These are phyloP conservation scores for Nebria ingens DNA, from an alignment of 1,140 invertebrate genomes.

Conservation along the genomic window DNA sequence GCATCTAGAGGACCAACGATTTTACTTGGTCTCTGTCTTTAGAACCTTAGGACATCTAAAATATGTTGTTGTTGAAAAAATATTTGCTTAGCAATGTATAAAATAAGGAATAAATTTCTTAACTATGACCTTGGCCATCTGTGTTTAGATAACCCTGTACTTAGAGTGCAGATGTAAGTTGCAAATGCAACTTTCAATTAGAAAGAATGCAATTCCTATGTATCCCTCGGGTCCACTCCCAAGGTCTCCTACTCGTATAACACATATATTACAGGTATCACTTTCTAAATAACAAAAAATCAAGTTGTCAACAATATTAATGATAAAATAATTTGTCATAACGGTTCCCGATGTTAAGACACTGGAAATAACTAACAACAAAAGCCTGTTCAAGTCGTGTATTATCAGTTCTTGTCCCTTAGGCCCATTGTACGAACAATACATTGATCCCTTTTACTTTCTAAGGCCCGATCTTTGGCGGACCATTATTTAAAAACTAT, in stretches of 20 bases:
- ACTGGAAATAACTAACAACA: not conserved
- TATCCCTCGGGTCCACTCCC: not conserved
- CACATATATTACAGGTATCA: no score
- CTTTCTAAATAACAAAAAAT: not conserved
- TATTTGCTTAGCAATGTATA: no score
- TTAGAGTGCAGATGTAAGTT: not conserved
- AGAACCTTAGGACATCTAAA: no score
- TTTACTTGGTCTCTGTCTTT: no score
- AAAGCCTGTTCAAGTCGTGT: not conserved
- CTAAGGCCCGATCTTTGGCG: no score
- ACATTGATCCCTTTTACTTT: not conserved
- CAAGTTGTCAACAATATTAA: constrained; percentile 5
- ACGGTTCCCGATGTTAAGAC: not conserved
- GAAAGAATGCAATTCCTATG: constrained; percentile 1
- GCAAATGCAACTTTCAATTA: constrained; percentile 9
- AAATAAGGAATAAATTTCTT: no score
- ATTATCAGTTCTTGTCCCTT: not conserved
- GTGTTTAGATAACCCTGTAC: not conserved
- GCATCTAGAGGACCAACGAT: no score
- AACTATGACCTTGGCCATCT: constrained; percentile 4
- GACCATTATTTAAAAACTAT: no score
- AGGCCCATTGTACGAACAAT: not conserved
- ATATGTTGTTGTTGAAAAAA: no score
- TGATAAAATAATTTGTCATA: constrained; percentile 4
- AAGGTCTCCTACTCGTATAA: not conserved